Conservation (phyloP, 2,797 vertebrate species). For the Tadarida brasiliensis region DNA sequence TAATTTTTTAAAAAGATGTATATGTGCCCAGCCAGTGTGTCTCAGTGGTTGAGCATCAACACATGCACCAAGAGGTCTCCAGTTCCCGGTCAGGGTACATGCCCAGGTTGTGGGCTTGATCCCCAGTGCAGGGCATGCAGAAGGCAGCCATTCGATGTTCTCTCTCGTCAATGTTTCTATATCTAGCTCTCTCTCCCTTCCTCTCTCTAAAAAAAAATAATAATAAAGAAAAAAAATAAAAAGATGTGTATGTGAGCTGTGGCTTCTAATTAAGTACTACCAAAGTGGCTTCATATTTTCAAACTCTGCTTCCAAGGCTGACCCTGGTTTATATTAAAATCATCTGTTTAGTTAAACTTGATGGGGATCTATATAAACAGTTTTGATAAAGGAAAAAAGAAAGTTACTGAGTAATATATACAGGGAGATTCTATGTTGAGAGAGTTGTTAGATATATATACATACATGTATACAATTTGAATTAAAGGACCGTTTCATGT, state of each 20-base stretch:
- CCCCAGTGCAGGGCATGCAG: no score
- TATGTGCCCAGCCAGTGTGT: no score
- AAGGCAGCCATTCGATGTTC: no score
- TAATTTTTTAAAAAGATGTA: no score
- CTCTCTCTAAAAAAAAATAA: no score
- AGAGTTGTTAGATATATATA: background rate
- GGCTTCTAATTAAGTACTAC: background rate
- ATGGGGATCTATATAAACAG: background rate
- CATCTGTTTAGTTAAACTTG: background rate
- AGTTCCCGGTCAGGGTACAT: no score
- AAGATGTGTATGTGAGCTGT: background rate
- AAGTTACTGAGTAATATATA: background rate
- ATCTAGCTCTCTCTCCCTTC: no score
- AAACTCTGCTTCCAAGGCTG: background rate
- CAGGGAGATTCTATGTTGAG: background rate
- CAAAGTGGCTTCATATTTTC: background rate
- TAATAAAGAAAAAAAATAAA: background rate
- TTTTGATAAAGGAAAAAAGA: background rate
- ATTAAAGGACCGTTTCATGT: background rate
- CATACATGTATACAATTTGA: background rate
- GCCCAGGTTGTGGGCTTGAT: no score
- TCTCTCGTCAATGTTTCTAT: no score
- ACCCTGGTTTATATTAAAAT: background rate
- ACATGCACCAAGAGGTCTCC: no score
- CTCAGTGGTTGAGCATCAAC: no score